Evolutionary conservation across 2,797 vertebrate species (phyloP).

Genomic region (Sebastes kiyomatsui): DNA sequence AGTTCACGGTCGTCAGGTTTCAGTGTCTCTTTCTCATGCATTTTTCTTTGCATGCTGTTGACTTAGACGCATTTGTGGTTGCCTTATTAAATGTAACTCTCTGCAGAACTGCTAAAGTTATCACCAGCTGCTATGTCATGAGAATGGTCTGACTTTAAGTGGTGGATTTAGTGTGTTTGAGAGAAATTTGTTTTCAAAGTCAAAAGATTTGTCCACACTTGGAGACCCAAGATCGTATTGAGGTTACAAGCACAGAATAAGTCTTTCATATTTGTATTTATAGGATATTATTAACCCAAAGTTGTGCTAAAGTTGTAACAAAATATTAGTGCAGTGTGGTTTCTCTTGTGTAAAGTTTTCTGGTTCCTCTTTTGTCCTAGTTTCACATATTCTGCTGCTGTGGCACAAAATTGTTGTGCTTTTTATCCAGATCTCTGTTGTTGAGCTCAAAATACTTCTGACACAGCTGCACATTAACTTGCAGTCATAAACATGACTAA

Average conservation of each 20-base stretch:
- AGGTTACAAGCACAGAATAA: neutral
- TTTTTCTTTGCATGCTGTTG: neutral
- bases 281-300: neutral
- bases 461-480: constrained; percentile 13
- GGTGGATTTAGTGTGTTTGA: neutral
- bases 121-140: neutral
- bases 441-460: neutral
- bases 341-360: neutral
- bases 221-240: neutral
- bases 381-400: neutral
- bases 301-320: neutral
- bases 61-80: neutral
- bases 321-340: neutral
- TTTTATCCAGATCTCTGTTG: constrained; percentile 7
- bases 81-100: neutral
- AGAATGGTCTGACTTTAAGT: neutral
- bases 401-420: neutral
- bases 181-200: neutral
- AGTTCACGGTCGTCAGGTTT: neutral
- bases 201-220: neutral
- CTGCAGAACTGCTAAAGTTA: neutral
- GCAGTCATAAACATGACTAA: constrained; percentile 5
- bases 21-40: neutral
- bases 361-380: neutral
- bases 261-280: neutral